A percentile compares a stretch with the other conserved stretches of the same genome.
Evolutionary conservation across 2,113 vertebrate genomes (phyloP).

Genomic region (Malurus cyaneus): DNA sequence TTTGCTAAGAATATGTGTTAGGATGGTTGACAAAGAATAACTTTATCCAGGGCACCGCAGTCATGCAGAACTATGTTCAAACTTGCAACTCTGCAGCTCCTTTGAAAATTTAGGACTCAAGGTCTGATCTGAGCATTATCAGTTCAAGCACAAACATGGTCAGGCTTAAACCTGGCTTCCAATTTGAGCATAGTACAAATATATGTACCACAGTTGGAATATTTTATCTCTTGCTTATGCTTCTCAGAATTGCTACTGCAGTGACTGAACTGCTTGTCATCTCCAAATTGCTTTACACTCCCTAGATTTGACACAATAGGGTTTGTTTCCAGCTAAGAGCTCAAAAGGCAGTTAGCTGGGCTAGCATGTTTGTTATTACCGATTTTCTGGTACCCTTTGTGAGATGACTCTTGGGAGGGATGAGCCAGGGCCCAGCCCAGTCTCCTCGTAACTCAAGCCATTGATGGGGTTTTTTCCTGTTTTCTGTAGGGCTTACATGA

Average conservation of each 20-base stretch:
- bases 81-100: not conserved
- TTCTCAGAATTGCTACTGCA: not conserved
- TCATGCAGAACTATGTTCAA: not conserved
- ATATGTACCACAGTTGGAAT: not conserved
- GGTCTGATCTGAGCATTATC: not conserved
- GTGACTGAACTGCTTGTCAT: not conserved
- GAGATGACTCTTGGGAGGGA: not conserved
- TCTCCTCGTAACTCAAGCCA: not conserved
- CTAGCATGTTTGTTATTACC: not conserved
- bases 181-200: not conserved
- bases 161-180: not conserved
- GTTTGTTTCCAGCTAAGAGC: not conserved
- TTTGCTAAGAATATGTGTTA: not conserved
- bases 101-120: not conserved
- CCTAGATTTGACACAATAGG: not conserved
- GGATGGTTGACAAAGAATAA: not conserved
- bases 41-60: not conserved
- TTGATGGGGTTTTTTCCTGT: not conserved
- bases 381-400: not conserved
- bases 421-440: not conserved
- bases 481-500: not conserved
- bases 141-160: accelerated
- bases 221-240: not conserved
- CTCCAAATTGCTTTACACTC: not conserved
- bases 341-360: not conserved